Evolutionary conservation across 2,888 invertebrate genomes (phyloP).

Genomic region (Petrolisthes manimaculis): DNA sequence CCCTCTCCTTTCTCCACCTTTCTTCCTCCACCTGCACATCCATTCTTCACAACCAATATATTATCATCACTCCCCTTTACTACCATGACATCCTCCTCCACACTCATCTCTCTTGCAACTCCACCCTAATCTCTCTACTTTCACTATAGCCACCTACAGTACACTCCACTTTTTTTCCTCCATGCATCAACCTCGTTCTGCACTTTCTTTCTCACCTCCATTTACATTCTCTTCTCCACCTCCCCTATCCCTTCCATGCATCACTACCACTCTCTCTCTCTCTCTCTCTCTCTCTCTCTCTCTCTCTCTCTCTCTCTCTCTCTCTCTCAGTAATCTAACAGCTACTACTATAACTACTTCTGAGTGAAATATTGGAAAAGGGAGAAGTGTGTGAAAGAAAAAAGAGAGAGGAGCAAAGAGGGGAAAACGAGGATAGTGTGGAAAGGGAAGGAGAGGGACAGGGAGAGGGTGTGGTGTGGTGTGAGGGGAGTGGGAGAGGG

Average conservation of each 20-base stretch:
- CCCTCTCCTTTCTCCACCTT: not conserved
- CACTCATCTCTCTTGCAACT: not conserved
- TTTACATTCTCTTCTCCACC: no score
- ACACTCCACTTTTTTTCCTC: no score
- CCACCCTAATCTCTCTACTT: not conserved
- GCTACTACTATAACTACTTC: no score
- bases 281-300: no score
- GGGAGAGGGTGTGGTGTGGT: not conserved
- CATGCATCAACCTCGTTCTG: no score
- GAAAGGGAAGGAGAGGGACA: not conserved
- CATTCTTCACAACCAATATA: not conserved
- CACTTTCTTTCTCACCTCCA: no score
- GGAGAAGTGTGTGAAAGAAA: not conserved
- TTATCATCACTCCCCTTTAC: not conserved
- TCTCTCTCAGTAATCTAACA: no score
- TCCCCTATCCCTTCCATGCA: no score
- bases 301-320: no score
- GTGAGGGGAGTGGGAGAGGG: not conserved
- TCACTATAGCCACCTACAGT: no score
- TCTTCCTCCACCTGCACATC: not conserved
- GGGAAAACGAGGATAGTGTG: not conserved
- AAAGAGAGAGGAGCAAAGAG: not conserved
- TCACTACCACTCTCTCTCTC: no score
- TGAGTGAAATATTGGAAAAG: not conserved
- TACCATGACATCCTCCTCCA: not conserved